Evolutionary conservation across 1,140 invertebrate species (phyloP), one percentile per base, ranked within the genome.

Genomic region (Odontomachus brunneus): DNA sequence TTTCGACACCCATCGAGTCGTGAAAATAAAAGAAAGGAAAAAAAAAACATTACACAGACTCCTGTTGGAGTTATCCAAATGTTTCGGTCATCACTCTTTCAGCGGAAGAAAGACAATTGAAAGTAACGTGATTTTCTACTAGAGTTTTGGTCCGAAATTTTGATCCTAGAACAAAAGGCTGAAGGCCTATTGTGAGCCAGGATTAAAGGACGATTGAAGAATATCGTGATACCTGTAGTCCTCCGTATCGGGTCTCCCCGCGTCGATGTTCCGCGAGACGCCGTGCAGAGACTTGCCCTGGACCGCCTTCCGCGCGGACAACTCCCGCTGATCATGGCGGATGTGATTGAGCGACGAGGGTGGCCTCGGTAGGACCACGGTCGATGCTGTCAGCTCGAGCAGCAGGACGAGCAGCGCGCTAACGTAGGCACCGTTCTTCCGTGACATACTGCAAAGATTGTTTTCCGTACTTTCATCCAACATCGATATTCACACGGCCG

Each of bases 321-420:
- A 9, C 17, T 84, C 53, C 33, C 87, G 89, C 1, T 90, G 81
- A 22, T 75, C 88, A 0, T 87, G 89, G 9, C 80, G 89, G n/a
- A 93, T 92, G 38, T 91, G 88, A 71, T 93, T 93, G 0, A 90
- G 90, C 48, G 91, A 91, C 0, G 92, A 92, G 0, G 93, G 93
- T 66, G 93, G 93, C 69, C 94, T 90, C 14, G 92, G 93, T 17
- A 94, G 87, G 24, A 94, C 94, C 87, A 94, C 91, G 2, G 92
- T 91, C n/a, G 91, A 88, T 17, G 84, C 75, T 26, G 88, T 86
- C 49, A 89, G 73, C 49, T 90, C 86, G 17, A 91, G 38, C 19
- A 91, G 80, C 49, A 90, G 78, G 57, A 91, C 67, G 60, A 92
- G 75, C 82, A 91, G 19, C 49, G 83, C 75, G 53, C 33, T 63